Evolutionary conservation across 2,113 vertebrate species (phyloP).

Genomic region (Erythrocercus mccallii): DNA sequence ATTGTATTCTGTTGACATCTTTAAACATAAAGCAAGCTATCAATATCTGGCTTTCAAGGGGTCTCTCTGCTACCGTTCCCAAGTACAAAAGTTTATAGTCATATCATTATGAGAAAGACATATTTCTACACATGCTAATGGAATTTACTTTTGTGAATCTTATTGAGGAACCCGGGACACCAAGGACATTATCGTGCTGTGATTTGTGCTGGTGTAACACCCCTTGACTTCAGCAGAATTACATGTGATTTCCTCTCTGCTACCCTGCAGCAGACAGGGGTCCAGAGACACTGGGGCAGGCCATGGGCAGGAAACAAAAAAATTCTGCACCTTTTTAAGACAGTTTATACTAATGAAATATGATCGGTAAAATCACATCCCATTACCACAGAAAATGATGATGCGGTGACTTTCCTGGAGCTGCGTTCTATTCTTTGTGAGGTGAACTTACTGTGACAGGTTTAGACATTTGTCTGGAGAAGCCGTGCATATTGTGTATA

Average conservation of each 20-base stretch:
- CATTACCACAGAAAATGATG: neutral
- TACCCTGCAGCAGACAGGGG: neutral
- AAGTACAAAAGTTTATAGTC: conserved; percentile 48
- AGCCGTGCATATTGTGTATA: neutral
- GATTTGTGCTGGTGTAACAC: neutral
- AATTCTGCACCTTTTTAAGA: neutral
- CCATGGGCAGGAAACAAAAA: neutral
- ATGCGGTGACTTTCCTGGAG: neutral
- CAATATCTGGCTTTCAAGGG: conserved; percentile 37
- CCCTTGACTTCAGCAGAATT: conserved; percentile 6
- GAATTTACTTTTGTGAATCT: conserved; percentile 54
- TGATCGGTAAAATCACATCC: neutral
- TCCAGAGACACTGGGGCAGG: neutral
- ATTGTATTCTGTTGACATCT: conserved; percentile 60
- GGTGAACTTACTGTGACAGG: neutral
- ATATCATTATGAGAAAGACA: conserved; percentile 31
- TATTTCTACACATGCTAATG: conserved; percentile 50
- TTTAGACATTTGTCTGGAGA: neutral
- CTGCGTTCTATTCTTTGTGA: neutral
- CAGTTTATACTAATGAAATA: neutral
- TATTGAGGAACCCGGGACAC: neutral
- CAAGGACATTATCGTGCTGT: neutral
- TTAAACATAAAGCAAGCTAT: conserved; percentile 61
- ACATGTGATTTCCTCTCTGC: neutral
- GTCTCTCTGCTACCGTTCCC: neutral